phyloP scores from a whole-genome alignment of 1,140 invertebrate genomes.

The Neodiprion pinetum region DNA sequence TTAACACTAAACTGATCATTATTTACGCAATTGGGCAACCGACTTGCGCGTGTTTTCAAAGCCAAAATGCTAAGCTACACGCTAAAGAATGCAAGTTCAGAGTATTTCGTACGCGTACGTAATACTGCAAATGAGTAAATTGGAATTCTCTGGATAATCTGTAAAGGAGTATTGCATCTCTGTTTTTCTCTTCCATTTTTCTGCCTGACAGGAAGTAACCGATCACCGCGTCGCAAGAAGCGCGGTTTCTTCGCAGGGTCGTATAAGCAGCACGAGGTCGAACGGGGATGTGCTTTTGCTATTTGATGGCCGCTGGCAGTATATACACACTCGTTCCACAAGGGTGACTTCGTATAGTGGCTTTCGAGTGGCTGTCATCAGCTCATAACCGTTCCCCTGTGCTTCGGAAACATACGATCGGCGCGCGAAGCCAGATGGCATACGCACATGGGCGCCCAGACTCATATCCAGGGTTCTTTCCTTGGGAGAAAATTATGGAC shows the following conservation, averaged over 20 bases:
- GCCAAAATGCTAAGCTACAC: neutral
- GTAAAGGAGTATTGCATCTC: neutral
- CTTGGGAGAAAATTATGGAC: conserved; percentile 5
- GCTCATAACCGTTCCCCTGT: conserved; percentile 1
- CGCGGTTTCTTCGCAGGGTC: neutral
- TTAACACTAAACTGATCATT: neutral
- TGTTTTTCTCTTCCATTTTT: neutral
- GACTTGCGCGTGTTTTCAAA: neutral
- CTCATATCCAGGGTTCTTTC: neutral
- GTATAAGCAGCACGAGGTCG: neutral
- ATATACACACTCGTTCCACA: neutral
- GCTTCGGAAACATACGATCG: neutral
- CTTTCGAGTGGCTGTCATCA: conserved; percentile 6
- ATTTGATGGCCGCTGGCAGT: neutral
- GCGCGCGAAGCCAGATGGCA: neutral
- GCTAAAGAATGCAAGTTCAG: too few species aligned
- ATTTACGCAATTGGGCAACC: neutral
- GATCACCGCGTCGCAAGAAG: neutral
- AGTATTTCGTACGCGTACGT: too few species aligned
- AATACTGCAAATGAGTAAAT: neutral
- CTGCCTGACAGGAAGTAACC: neutral
- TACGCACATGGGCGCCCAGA: neutral
- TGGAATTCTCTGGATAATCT: neutral
- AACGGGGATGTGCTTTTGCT: neutral
- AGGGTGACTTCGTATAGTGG: neutral